phyloP scores from a whole-genome alignment of 1,140 invertebrate genomes.

The Amyelois transitella region DNA sequence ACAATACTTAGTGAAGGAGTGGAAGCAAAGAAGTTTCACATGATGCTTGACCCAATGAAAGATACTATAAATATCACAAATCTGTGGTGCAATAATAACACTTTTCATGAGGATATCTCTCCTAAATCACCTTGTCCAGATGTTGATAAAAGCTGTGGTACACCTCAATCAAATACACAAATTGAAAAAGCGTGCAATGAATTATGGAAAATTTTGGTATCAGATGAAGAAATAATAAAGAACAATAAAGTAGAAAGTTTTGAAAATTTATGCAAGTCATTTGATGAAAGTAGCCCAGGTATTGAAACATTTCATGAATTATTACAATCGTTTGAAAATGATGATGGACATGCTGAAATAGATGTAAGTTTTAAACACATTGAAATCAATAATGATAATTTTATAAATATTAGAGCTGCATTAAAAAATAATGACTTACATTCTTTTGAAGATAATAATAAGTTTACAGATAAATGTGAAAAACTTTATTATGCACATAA shows the following conservation, averaged over 20 bases:
- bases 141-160: slow-evolving; percentile 4
- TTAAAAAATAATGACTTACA: no score
- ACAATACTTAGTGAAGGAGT: slow-evolving; percentile 77
- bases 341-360: slow-evolving; percentile 4
- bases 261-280: slow-evolving; percentile 32
- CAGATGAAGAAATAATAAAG: slow-evolving; percentile 5
- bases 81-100: slow-evolving; percentile 37
- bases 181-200: slow-evolving; percentile 40
- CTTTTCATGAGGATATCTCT: not conserved
- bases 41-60: slow-evolving; percentile 66
- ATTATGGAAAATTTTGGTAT: slow-evolving; percentile 34
- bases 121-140: not conserved
- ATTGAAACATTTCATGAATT: slow-evolving; percentile 41
- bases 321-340: slow-evolving; percentile 27
- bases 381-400: not conserved
- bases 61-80: slow-evolving; percentile 28
- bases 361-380: not conserved
- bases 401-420: not conserved
- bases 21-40: slow-evolving; percentile 76
- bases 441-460: no score
- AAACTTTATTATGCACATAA: no score
- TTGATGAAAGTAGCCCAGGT: slow-evolving; percentile 14
- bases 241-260: slow-evolving; percentile 29
- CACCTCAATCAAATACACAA: not conserved
- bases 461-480: no score